Base-by-base conservation (phyloP, 1,140 invertebrate genomes). In the Ceratina australensis region DNA sequence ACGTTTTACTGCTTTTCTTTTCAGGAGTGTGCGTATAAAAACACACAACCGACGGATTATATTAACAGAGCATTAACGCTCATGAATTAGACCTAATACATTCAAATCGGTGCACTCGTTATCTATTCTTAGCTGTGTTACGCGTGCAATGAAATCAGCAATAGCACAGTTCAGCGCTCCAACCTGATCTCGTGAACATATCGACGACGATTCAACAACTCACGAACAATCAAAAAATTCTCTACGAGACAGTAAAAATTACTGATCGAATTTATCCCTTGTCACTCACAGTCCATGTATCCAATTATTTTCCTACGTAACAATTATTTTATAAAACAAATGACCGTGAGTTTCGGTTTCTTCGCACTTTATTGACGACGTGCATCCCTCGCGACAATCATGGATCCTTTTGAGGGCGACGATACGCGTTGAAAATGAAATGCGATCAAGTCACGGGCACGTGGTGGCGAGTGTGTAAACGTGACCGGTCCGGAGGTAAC, bases 391-490 rank as follows among this genome's bases (percentile, higher is more conserved):
- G 26, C 54, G 12, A 15, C 50, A 18, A 24, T n/a, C 28, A 16
- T 16, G 54, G 49, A 77, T 82, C 72, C 28, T n/a, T 33, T 66
- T 20, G 47, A 33, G 15, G 49, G 59, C 15, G 16, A 26, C 42
- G 52, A 24, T 52, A 22, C 50, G 28, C 16, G 65, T 59, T 22
- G 33, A 78, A 75, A 82, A 71, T 54, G 81, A 64, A 76, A 69
- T 63, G 52, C 56, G 77, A 84, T 79, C 72, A 72, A 67, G 56
- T 22, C 54, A 49, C 47, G 64, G 78, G 73, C 83, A 84, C 83
- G 83, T 84, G 83, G 73, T 83, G 49, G 65, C 73, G 4, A 26
- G 56, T 59, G 65, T 73, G 78, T 83, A 84, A 83, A 84, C 82
- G 82, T 83, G 81, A 83, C 82, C 63, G 64, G 75, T 81, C 22